A percentile compares a stretch with the other conserved stretches of the same genome.
Conservation (phyloP, 2,888 invertebrate genomes). For the Ramazzottius varieornatus region DNA sequence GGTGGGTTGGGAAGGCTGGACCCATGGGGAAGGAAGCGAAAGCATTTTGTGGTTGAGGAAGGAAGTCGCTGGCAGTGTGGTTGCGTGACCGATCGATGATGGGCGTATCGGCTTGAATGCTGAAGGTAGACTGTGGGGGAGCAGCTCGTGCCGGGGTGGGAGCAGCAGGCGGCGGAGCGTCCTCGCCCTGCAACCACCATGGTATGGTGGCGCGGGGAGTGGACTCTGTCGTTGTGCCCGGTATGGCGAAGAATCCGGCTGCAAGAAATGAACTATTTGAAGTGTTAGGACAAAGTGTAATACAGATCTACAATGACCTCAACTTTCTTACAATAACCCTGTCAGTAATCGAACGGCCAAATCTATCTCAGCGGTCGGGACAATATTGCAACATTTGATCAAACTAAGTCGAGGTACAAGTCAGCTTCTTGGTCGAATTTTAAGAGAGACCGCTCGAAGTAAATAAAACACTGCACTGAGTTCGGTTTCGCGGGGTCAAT, state of each 20-base stretch:
- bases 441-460: too few species aligned
- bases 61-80: not conserved
- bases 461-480: too few species aligned
- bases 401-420: too few species aligned
- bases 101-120: not conserved
- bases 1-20: not conserved
- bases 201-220: not conserved
- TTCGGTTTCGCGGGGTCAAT: too few species aligned
- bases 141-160: not conserved
- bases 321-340: too few species aligned
- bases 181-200: constrained; percentile 2
- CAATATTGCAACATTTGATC: too few species aligned
- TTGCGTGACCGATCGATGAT: not conserved
- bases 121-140: not conserved
- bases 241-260: constrained; percentile 1
- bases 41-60: not conserved
- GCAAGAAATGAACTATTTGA: not conserved
- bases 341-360: too few species aligned
- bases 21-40: not conserved
- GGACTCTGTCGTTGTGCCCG: not conserved
- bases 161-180: not conserved
- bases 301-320: not conserved
- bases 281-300: not conserved
- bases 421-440: too few species aligned
- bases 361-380: too few species aligned